Evolutionary conservation across 2,888 invertebrate genomes (phyloP).

Genomic region (Phortica magna): DNA sequence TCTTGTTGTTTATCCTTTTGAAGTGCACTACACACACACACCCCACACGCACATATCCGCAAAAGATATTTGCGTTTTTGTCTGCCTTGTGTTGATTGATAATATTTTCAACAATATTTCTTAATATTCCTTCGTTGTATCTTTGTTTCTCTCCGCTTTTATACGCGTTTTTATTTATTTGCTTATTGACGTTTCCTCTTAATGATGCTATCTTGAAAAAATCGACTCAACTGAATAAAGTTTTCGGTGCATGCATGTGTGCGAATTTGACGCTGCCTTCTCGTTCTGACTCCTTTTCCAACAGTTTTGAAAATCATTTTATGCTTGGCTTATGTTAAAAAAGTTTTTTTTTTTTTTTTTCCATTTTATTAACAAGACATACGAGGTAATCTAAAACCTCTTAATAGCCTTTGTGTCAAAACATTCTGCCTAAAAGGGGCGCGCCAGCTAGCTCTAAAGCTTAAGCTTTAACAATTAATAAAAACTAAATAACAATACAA

Average conservation of each 20-base stretch:
- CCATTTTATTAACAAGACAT: no score
- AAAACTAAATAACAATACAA: no score
- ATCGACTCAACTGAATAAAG: not conserved
- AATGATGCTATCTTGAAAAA: not conserved
- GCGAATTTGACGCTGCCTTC: not conserved
- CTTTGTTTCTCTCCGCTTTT: not conserved
- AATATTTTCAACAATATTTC: slow-evolving; percentile 30
- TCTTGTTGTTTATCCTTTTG: slow-evolving; percentile 22
- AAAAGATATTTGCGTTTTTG: not conserved
- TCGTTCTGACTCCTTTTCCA: no score
- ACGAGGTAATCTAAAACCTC: no score
- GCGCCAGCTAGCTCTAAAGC: no score
- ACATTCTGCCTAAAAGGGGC: no score
- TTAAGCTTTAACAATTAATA: no score
- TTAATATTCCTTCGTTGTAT: not conserved
- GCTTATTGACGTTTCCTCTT: slow-evolving; percentile 31
- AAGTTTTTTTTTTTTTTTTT: no score
- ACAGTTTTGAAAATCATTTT: no score
- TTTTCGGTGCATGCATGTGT: not conserved
- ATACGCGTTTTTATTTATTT: slow-evolving; percentile 18
- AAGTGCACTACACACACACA: slow-evolving; percentile 18
- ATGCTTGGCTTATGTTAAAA: no score
- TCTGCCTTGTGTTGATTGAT: slow-evolving; percentile 12
- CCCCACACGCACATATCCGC: not conserved
- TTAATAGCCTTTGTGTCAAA: no score